phyloP scores from a whole-genome alignment of 2,797 vertebrate genomes.

The Xenops minutus region DNA sequence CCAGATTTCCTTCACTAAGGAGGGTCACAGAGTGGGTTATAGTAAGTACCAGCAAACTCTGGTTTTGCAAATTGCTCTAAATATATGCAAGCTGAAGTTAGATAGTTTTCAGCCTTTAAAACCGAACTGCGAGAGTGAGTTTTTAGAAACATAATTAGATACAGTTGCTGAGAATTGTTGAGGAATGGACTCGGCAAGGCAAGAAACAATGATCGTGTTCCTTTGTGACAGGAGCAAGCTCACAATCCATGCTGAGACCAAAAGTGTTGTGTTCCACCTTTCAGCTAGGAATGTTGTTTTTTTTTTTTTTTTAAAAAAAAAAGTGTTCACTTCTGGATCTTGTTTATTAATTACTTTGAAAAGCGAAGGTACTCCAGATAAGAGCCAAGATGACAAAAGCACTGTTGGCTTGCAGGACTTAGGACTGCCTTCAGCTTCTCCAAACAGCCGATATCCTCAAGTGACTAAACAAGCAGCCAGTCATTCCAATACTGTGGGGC shows the following conservation, averaged over 20 bases:
- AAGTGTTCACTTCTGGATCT: background rate
- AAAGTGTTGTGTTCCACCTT: background rate
- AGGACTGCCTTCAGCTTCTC: background rate
- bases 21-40: conserved; percentile 1
- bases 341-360: background rate
- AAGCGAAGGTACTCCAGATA: background rate
- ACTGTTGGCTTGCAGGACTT: background rate
- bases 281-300: too few relatives aligned
- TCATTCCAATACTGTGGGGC: background rate
- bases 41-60: background rate
- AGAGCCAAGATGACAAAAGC: background rate
- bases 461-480: background rate
- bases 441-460: background rate
- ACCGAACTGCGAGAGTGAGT: background rate
- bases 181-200: background rate
- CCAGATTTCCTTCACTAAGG: background rate
- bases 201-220: background rate
- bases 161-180: background rate
- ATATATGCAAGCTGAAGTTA: background rate
- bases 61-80: background rate
- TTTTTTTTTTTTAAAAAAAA: too few relatives aligned
- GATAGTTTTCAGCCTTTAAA: background rate
- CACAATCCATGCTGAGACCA: background rate
- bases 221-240: background rate
- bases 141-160: background rate